Conservation (phyloP, 1,140 invertebrate species). For the Antheraea mylitta region DNA sequence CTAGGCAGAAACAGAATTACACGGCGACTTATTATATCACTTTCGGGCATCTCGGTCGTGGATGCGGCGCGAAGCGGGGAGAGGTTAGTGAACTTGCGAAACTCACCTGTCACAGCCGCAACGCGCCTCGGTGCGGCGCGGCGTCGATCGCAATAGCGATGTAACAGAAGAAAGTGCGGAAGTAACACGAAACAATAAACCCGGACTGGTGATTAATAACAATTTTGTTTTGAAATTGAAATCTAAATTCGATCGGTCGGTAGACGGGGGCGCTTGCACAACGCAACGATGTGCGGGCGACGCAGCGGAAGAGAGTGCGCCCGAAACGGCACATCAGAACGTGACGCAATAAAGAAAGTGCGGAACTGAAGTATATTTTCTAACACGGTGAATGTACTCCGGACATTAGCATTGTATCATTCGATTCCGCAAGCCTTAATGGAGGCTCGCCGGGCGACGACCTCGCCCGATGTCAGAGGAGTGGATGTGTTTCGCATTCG, state of each 20-base stretch:
- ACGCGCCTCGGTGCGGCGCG: too few relatives aligned
- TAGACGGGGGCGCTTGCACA: constrained; percentile 25
- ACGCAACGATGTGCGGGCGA: not conserved
- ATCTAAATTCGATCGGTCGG: constrained; percentile 37
- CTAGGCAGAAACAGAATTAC: constrained; percentile 49
- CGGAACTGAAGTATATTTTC: constrained; percentile 75
- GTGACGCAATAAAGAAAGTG: constrained; percentile 77
- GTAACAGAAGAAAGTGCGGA: constrained; percentile 59
- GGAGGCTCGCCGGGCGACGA: constrained; percentile 61
- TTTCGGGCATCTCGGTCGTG: constrained; percentile 47
- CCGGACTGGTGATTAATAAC: constrained; percentile 17
- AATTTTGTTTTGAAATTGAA: constrained; percentile 45
- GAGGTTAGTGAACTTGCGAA: constrained; percentile 74
- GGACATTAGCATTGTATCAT: constrained; percentile 70
- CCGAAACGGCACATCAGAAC: constrained; percentile 56
- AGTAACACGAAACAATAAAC: constrained; percentile 32
- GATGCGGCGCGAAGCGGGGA: constrained; percentile 48
- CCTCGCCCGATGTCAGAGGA: constrained; percentile 53
- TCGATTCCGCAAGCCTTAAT: constrained; percentile 57
- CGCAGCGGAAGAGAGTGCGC: constrained; percentile 68
- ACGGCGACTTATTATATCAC: constrained; percentile 58
- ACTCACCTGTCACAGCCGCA: constrained; percentile 61
- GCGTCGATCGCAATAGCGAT: constrained; percentile 52
- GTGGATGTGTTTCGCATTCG: constrained; percentile 54
- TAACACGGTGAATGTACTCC: constrained; percentile 74